Base-by-base conservation (phyloP, 1,140 invertebrate species). In the Trachymyrmex cornetzi region DNA sequence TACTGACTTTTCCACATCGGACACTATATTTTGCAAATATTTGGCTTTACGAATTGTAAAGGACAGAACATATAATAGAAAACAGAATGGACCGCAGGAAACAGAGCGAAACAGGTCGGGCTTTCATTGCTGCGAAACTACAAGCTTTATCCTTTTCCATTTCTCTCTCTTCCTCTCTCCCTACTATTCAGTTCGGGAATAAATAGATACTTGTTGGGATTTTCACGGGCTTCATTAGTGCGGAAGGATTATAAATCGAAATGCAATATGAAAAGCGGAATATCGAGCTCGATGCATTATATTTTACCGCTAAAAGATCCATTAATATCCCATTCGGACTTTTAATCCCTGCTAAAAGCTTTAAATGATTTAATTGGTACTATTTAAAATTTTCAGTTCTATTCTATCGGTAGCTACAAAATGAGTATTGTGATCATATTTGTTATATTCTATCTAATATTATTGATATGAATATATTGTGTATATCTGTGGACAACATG, bases 1-100 rank as follows among this genome's bases (percentile, higher is more conserved):
- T 59, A 61, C 69, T 22, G 16, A 19, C 24, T 84, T 75, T 75
- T 34, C 55, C 24, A 74, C 53, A 22, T 38, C 27, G 69, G 69
- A 75, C 69, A 59, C 19, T 75, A 55, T 75, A 84, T 75, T 84
- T 84, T 84, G 57, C 80, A 84, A 84, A 84, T 84, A 84, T 84
- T 84, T 84, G 63, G 80, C 55, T 84, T 84, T 75, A 84, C 67
- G 69, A 69, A 84, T 84, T 84, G 80, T 74, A 75, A 75, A 84
- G 80, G 69, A 75, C 57, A 61, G 69, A 27, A 69, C 24, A 38
- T 72, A 69, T 84, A 84, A 84, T 84, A 19, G 80, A 55, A 84
- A 84, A 84, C 69, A 63, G 69, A 84, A 84, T 84, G 69, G 72
- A 84, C 38, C 69, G 24, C 38, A 75, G 69, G 69, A 84, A 84